Conservation (phyloP, 2,888 invertebrate genomes). For the Rotaria magnacalcarata region DNA sequence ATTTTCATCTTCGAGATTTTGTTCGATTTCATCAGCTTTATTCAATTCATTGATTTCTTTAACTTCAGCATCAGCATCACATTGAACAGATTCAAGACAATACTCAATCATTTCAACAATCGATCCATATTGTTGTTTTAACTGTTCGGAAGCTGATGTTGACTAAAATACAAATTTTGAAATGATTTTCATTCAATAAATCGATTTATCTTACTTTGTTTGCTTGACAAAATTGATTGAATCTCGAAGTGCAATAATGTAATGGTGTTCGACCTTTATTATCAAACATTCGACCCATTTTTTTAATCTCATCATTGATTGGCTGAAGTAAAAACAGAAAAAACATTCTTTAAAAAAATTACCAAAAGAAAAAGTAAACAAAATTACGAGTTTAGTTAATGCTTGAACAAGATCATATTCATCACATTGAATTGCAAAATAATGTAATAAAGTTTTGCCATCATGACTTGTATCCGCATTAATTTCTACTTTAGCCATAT, state of each 20-base stretch:
- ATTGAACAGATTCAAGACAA: not conserved
- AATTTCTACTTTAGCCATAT: not conserved
- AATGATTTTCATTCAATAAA: not conserved
- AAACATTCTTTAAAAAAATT: not conserved
- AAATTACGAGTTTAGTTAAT: not conserved
- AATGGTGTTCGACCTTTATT: not conserved
- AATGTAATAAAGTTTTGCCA: conserved; percentile 24
- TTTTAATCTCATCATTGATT: not conserved
- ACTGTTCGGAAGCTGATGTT: not conserved
- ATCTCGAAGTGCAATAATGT: not conserved
- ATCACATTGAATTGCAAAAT: not conserved
- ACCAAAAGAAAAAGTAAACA: no score
- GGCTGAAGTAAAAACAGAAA: not conserved
- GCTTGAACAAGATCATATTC: conserved; percentile 33
- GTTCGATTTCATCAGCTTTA: not conserved
- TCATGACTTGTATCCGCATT: not conserved
- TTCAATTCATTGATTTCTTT: not conserved
- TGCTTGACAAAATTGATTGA: not conserved
- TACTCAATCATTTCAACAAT: not conserved
- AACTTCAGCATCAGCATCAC: conserved; percentile 2
- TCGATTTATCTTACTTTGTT: not conserved
- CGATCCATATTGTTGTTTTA: not conserved
- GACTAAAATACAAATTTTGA: not conserved
- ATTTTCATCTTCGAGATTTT: not conserved
- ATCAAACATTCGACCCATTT: conserved; percentile 16